phyloP scores from a whole-genome alignment of 2,888 invertebrate species.

The Drosophila maculinotata region DNA sequence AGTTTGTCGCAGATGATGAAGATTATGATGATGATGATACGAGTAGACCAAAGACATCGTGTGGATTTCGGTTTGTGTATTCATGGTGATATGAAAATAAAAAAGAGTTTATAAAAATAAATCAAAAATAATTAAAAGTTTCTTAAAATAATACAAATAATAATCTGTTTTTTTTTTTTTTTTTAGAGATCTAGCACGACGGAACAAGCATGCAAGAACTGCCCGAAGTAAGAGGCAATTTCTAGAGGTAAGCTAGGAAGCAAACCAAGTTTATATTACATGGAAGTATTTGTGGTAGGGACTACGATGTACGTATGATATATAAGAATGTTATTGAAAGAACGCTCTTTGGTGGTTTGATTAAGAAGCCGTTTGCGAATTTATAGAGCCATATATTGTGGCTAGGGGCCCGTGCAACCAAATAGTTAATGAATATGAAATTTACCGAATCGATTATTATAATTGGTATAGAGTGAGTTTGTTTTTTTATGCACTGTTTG shows the following conservation, averaged over 20 bases:
- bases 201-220: constrained; percentile 55
- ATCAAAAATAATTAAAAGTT: constrained; percentile 34
- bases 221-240: constrained; percentile 29
- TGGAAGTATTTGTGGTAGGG: constrained; percentile 14
- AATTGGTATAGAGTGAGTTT: constrained; percentile 26
- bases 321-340: constrained; percentile 5
- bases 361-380: constrained; percentile 40
- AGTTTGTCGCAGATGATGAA: constrained; percentile 26
- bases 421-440: constrained; percentile 44
- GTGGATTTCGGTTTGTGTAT: constrained; percentile 43
- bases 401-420: constrained; percentile 46
- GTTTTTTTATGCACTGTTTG: constrained; percentile 34
- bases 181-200: constrained; percentile 32
- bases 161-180: constrained; percentile 9
- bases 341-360: constrained; percentile 14
- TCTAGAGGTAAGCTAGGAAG: constrained; percentile 40
- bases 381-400: constrained; percentile 30
- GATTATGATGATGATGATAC: constrained; percentile 6
- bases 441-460: constrained; percentile 17
- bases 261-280: constrained; percentile 37
- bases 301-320: constrained; percentile 32
- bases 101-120: constrained; percentile 38
- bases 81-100: constrained; percentile 54
- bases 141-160: constrained; percentile 43
- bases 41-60: constrained; percentile 54